Base-by-base conservation (phyloP, 2,113 vertebrate genomes). In the Gobio gobio region DNA sequence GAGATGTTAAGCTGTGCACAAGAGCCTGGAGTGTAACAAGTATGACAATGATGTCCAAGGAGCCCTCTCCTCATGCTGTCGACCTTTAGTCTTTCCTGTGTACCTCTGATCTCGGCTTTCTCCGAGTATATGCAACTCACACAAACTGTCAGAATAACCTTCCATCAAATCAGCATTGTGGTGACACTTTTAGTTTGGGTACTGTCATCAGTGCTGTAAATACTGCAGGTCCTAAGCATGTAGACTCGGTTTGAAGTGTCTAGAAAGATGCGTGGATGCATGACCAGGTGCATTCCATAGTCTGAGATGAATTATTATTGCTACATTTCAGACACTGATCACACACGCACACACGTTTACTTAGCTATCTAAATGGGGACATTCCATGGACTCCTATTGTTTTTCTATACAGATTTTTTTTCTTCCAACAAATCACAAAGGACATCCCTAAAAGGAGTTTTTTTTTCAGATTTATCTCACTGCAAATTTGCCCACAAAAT, bases 181-280 rank as follows among this genome's bases (percentile, higher is more conserved):
- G 45, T 74, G 85, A 86, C 58, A 75, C 78, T 76, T 86, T 54
- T 74, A 82, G 68, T 78, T 85, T 59, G 45, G 70, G 33, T 40
- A 49, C 78, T 74, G 56, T 72, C 85, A 82, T 36, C 29, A 81
- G 61, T 22, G 18, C 85, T 79, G 63, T 85, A 85, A 78, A 61
- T 85, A 58, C 18, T 78, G 83, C 7, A 82, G 47, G 83, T 73
- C 75, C 10, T 26, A 85, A 49, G 6, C 49, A 58, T 58, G 10
- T 12, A 45, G 40, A 40, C 24, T 47, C 18, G 33, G 75, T 29
- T 4, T 78, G 18, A 43, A 18, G 51, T 79, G 64, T 58, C 47
- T 43, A 40, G 58, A 47, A 66, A 47, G 40, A 80, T 33, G 24
- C n/a, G 58, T 73, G 54, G 2, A 74, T 85, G 77, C 36, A 22